Conservation (phyloP, 2,797 vertebrate genomes). For the Denticeps clupeoides region DNA sequence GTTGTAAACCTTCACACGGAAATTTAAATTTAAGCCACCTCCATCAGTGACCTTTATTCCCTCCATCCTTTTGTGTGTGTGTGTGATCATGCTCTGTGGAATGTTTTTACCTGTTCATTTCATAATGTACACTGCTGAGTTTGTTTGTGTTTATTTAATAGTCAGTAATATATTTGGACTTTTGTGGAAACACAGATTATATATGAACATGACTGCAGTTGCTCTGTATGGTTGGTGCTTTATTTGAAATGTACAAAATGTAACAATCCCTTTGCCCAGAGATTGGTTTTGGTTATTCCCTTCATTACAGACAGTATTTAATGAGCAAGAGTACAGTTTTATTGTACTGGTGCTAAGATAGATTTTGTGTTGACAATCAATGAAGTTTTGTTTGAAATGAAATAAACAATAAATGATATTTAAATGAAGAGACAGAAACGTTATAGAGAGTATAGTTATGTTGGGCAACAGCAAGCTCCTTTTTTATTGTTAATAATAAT, state of each 20-base stretch:
- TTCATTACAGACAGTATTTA: conserved; percentile 64
- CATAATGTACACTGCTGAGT: conserved; percentile 56
- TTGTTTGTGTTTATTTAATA: conserved; percentile 71
- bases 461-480: too few relatives aligned
- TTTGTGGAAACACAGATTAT: conserved; percentile 59
- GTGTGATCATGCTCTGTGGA: conserved; percentile 52
- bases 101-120: neutral
- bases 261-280: conserved; percentile 62
- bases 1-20: conserved; percentile 4
- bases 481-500: too few relatives aligned
- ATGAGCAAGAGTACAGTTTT: conserved; percentile 89
- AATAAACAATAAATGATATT: conserved; percentile 69
- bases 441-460: conserved; percentile 45
- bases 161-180: conserved; percentile 75
- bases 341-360: conserved; percentile 98
- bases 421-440: conserved; percentile 60
- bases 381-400: conserved; percentile 69
- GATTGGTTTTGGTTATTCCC: conserved; percentile 44
- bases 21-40: conserved; percentile 27
- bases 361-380: conserved; percentile 82
- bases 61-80: too few relatives aligned
- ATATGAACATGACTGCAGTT: conserved; percentile 48
- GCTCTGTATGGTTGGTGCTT: conserved; percentile 72
- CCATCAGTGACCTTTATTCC: too few relatives aligned
- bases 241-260: conserved; percentile 59